These are phyloP conservation scores for Alloscopus bannaensis DNA, from an alignment of 2,888 invertebrate genomes.

Conservation along the genomic window DNA sequence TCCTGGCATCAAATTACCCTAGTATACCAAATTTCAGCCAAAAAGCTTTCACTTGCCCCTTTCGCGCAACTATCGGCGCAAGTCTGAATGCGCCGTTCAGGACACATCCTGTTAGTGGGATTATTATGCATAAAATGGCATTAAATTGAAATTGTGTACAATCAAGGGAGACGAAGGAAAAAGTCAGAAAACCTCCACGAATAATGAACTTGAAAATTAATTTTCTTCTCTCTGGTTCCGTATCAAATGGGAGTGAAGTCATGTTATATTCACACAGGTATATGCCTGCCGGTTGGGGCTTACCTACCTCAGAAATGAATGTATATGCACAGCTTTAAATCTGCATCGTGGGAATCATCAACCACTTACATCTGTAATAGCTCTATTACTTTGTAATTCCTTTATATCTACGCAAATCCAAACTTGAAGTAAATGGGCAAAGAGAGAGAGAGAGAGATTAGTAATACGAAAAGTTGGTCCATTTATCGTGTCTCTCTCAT, in stretches of 20 bases:
- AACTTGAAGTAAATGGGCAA: neutral
- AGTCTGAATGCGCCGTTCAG: constrained; percentile 34
- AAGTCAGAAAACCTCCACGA: constrained; percentile 28
- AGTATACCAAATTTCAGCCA: no score
- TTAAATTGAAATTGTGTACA: constrained; percentile 56
- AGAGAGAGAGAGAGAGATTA: neutral
- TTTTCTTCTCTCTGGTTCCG: constrained; percentile 33
- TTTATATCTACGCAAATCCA: neutral
- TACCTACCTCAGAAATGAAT: neutral
- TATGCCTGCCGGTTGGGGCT: neutral
- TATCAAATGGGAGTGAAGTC: constrained; percentile 20
- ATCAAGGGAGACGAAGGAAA: constrained; percentile 26
- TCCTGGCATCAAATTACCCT: no score
- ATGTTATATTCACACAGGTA: neutral
- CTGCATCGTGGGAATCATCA: constrained; percentile 39
- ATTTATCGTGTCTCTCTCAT: neutral
- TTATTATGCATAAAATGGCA: constrained; percentile 52
- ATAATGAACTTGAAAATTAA: constrained; percentile 52
- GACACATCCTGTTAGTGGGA: constrained; percentile 45
- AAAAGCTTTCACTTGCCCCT: no score
- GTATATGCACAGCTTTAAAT: constrained; percentile 5
- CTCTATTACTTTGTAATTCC: neutral
- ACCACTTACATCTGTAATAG: neutral
- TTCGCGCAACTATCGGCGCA: no score
- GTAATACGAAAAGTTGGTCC: neutral